These are phyloP conservation scores for Hyposmocoma kahamanoa DNA, from an alignment of 1,140 invertebrate genomes.

Conservation along the genomic window DNA sequence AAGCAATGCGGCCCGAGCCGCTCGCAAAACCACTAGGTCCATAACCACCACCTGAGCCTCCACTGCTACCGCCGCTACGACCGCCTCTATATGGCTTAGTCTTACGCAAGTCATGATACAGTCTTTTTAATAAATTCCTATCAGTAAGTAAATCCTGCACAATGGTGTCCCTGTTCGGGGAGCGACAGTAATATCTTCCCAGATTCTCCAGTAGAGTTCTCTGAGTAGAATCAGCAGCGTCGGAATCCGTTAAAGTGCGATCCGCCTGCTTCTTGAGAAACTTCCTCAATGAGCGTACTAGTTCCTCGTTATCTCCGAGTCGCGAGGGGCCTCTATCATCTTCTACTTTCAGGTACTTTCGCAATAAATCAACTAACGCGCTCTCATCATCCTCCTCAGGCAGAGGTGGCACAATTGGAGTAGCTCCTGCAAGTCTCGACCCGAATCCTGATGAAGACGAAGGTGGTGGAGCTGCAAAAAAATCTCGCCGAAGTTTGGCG, in stretches of 20 bases:
- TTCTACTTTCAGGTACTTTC: slow-evolving; percentile 78
- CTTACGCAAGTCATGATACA: slow-evolving; percentile 82
- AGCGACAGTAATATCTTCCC: slow-evolving; percentile 78
- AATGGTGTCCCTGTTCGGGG: slow-evolving; percentile 78
- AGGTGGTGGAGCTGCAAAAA: slow-evolving; percentile 65
- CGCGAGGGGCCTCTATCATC: slow-evolving; percentile 33
- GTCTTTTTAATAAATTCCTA: slow-evolving; percentile 80
- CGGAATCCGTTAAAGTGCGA: slow-evolving; percentile 31
- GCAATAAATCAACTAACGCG: slow-evolving; percentile 77
- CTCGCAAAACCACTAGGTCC: slow-evolving; percentile 33
- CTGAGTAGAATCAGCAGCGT: slow-evolving; percentile 74
- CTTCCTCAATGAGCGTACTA: slow-evolving; percentile 78
- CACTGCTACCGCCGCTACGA: slow-evolving; percentile 38
- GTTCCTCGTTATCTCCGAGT: slow-evolving; percentile 76
- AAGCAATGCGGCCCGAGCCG: slow-evolving; percentile 44
- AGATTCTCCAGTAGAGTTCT: slow-evolving; percentile 78
- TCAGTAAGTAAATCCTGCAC: slow-evolving; percentile 82
- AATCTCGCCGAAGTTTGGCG: slow-evolving; percentile 79
- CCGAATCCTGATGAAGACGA: slow-evolving; percentile 41
- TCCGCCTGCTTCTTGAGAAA: slow-evolving; percentile 69
- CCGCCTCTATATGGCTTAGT: slow-evolving; percentile 78
- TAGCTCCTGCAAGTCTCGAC: slow-evolving; percentile 25
- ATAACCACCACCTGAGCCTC: slow-evolving; percentile 30
- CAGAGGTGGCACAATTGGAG: slow-evolving; percentile 14
- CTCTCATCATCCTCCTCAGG: slow-evolving; percentile 73